Conservation (phyloP, 1,140 invertebrate genomes). For the Philotrypesis tridentata region DNA sequence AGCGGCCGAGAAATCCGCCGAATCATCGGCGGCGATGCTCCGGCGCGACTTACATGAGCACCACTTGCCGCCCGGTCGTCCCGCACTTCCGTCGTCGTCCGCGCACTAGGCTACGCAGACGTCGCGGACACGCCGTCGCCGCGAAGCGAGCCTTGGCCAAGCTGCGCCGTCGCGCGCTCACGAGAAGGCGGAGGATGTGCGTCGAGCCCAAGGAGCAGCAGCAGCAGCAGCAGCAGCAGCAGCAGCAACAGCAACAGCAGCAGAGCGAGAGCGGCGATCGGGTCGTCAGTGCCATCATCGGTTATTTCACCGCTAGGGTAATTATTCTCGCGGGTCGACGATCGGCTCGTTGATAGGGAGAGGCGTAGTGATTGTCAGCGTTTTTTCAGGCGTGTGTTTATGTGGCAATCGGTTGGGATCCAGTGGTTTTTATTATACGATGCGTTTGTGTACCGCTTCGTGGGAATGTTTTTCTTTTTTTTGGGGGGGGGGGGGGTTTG, state of each 20-base stretch:
- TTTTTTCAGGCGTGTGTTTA: no score
- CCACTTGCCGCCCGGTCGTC: background rate
- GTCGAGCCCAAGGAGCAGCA: conserved; percentile 32
- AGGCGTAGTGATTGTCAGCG: no score
- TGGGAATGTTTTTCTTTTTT: no score
- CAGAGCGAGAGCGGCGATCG: conserved; percentile 64
- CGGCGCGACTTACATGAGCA: background rate
- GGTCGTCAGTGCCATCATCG: conserved; percentile 68
- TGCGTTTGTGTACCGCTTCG: no score
- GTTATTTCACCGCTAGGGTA: conserved; percentile 70
- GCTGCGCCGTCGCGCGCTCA: background rate
- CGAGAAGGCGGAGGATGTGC: conserved; percentile 44
- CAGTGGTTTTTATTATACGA: no score
- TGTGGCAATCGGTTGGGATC: conserved; percentile 5
- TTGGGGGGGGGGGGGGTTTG: no score
- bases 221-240: conserved; percentile 56
- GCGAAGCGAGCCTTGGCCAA: background rate
- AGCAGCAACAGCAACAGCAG: conserved; percentile 56
- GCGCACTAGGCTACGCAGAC: background rate
- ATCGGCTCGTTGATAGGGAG: no score
- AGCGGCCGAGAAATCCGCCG: no score
- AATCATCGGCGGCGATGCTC: conserved; percentile 10
- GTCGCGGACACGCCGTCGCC: background rate
- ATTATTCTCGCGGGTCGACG: conserved; percentile 48
- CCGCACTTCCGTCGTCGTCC: background rate